Percentiles rank a stretch among this genome's conserved stretches.
phyloP scores from a whole-genome alignment of 2,113 vertebrate genomes.

The Argyrosomus japonicus region DNA sequence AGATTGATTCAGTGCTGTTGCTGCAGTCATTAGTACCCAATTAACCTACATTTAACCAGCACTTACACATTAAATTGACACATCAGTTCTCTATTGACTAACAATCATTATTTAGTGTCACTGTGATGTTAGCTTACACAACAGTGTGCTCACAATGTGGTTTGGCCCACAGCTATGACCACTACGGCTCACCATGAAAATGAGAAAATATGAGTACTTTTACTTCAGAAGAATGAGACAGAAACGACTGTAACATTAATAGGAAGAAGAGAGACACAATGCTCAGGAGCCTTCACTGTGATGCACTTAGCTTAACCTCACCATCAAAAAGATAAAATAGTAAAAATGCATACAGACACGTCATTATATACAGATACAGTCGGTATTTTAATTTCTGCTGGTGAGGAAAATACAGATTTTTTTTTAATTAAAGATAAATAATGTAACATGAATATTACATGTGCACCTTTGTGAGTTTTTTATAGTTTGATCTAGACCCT shows the following conservation, averaged over 20 bases:
- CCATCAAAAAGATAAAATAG: not conserved
- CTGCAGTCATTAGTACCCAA: slow-evolving; percentile 21
- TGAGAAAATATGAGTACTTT: not conserved
- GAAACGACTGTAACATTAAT: not conserved
- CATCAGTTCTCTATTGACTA: not conserved
- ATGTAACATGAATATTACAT: no score
- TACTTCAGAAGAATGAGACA: not conserved
- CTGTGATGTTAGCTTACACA: not conserved
- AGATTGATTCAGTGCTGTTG: not conserved
- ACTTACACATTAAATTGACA: not conserved
- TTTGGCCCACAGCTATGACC: not conserved
- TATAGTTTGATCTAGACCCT: no score
- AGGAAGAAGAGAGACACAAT: not conserved
- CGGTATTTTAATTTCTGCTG: not conserved
- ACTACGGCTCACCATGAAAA: not conserved
- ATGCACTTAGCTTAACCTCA: not conserved
- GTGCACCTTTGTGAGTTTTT: no score
- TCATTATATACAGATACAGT: not conserved
- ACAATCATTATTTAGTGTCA: not conserved
- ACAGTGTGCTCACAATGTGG: not conserved
- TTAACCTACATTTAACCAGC: slow-evolving; percentile 54
- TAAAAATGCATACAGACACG: not conserved
- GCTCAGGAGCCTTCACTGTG: not conserved
- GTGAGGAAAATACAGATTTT: not conserved
- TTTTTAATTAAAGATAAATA: no score